Evolutionary conservation across 2,888 invertebrate genomes (phyloP).

Genomic region (Apodemia zela): DNA sequence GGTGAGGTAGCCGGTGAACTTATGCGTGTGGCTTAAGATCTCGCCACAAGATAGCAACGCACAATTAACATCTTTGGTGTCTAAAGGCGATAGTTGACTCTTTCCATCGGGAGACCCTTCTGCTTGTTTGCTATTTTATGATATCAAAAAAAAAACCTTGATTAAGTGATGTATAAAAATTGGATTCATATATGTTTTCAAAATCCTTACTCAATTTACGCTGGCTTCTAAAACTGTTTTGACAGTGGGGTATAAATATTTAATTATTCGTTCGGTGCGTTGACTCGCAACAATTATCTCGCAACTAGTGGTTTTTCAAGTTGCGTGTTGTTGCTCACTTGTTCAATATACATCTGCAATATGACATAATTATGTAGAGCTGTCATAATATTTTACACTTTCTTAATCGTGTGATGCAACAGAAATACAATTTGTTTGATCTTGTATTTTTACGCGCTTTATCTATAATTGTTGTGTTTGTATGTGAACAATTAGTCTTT

Average conservation of each 20-base stretch:
- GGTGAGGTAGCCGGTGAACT: too few species aligned
- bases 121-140: too few species aligned
- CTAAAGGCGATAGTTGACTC: too few species aligned
- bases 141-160: too few species aligned
- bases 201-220: not conserved
- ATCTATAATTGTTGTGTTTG: too few species aligned
- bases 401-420: not conserved
- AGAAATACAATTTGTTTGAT: not conserved
- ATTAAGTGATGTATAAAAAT: too few species aligned
- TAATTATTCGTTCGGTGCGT: not conserved
- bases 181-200: not conserved
- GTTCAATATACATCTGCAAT: conserved; percentile 1
- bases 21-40: too few species aligned
- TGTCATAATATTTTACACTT: not conserved
- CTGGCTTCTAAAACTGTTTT: not conserved
- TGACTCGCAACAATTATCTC: not conserved
- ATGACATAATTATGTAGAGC: not conserved
- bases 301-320: not conserved
- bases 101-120: too few species aligned
- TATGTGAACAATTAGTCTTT: too few species aligned
- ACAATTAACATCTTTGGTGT: too few species aligned
- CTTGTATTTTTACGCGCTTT: too few species aligned
- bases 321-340: not conserved
- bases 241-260: not conserved
- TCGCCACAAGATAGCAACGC: too few species aligned